Evolutionary conservation across 2,888 invertebrate species (phyloP).

Genomic region (Tigriopus californicus): DNA sequence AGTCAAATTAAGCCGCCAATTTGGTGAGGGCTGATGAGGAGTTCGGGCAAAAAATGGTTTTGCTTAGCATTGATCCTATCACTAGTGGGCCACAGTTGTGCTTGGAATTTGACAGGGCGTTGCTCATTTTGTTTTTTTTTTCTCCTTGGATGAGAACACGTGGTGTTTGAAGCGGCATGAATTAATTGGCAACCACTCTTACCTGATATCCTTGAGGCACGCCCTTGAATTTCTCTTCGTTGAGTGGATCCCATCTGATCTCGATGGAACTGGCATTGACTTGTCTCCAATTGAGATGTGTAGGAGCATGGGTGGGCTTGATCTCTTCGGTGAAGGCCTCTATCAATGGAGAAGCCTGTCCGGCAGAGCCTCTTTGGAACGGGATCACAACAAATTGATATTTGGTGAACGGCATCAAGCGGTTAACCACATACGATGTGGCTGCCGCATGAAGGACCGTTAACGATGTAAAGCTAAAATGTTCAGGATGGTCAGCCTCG

Average conservation of each 20-base stretch:
- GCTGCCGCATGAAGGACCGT: conserved; percentile 7
- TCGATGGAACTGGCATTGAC: neutral
- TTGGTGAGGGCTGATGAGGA: too few species aligned
- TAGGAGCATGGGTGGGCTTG: neutral
- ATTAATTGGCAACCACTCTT: neutral
- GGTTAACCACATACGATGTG: conserved; percentile 3
- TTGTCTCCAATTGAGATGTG: conserved; percentile 1
- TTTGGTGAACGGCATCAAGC: neutral
- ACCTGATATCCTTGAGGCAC: conserved; percentile 9
- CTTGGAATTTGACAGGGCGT: too few species aligned
- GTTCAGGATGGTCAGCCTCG: neutral
- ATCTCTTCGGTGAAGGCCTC: neutral
- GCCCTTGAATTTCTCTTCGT: neutral
- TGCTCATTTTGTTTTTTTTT: too few species aligned
- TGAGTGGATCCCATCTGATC: neutral
- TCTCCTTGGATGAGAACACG: too few species aligned
- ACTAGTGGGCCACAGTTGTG: too few species aligned
- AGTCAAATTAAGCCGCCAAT: too few species aligned
- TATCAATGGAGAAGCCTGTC: neutral
- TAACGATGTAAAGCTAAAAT: neutral
- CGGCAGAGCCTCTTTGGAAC: conserved; percentile 3
- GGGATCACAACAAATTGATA: conserved; percentile 7
- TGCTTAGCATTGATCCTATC: too few species aligned
- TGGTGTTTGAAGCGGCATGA: too few species aligned
- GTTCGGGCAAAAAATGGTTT: too few species aligned